Evolutionary conservation across 92 coral and sea anemone species (phyloP).

Genomic region (Desmophyllum pertusum): DNA sequence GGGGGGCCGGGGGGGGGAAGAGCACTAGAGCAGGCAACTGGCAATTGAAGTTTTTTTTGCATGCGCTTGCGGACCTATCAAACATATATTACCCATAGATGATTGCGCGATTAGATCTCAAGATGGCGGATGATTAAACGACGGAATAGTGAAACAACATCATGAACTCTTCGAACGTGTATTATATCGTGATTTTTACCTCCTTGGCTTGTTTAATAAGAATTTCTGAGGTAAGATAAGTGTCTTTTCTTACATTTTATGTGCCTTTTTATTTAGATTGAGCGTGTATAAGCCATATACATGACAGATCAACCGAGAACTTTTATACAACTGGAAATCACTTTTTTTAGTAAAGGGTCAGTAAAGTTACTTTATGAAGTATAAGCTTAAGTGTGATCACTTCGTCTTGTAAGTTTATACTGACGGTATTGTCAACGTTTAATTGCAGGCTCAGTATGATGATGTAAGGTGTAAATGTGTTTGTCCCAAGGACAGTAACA

Average conservation of each 20-base stretch:
- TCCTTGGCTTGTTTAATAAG: slow-evolving; percentile 1
- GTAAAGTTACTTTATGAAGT: no score
- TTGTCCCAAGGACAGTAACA: slow-evolving; percentile 79
- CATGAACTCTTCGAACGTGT: neutral
- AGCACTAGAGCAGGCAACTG: no score
- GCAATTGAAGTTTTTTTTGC: no score
- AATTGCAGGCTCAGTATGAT: slow-evolving; percentile 71
- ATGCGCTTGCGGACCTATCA: neutral
- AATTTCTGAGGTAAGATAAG: slow-evolving; percentile 32
- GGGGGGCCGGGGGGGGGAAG: no score
- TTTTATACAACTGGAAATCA: no score
- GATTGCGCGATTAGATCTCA: neutral
- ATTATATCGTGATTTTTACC: neutral
- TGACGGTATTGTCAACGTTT: neutral
- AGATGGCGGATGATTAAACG: slow-evolving; percentile 23
- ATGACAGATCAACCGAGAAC: no score
- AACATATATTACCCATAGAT: slow-evolving; percentile 19
- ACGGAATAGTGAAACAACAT: neutral
- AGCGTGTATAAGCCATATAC: neutral
- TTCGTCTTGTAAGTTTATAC: no score
- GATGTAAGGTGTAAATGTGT: slow-evolving; percentile 97
- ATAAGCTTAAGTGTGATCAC: neutral
- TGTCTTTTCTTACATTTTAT: neutral
- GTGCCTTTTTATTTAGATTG: neutral
- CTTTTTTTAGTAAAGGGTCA: no score